Percentiles rank a stretch among this genome's conserved stretches.
These are phyloP conservation scores for Phania funesta DNA, from an alignment of 2,888 invertebrate species.

Conservation along the genomic window DNA sequence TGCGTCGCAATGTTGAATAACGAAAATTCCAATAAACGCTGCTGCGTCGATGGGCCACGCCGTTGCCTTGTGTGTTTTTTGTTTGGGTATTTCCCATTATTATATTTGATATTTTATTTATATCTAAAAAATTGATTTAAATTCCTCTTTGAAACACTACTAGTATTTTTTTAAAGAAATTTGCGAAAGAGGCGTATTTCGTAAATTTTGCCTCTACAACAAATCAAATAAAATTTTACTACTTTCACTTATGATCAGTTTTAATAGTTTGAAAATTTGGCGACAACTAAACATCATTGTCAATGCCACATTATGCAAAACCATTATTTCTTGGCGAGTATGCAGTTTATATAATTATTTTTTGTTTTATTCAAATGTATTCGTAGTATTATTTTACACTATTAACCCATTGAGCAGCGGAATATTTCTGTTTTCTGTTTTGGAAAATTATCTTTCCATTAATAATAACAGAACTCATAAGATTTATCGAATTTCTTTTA, in stretches of 20 bases:
- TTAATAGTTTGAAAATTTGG: conserved; percentile 37
- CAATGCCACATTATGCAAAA: conserved; percentile 65
- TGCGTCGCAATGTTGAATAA: conserved; percentile 76
- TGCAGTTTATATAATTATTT: conserved; percentile 59
- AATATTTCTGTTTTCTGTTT: too few species aligned
- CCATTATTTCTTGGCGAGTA: conserved; percentile 66
- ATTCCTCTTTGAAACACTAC: neutral
- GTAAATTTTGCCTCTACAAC: conserved; percentile 9
- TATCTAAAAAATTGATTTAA: too few species aligned
- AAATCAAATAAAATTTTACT: neutral
- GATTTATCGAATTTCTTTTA: too few species aligned
- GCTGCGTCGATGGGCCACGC: conserved; percentile 72
- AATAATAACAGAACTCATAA: too few species aligned
- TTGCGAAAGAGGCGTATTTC: too few species aligned
- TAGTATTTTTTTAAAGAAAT: neutral
- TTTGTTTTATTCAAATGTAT: conserved; percentile 19
- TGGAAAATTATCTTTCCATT: too few species aligned
- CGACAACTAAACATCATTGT: conserved; percentile 61
- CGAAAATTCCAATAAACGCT: conserved; percentile 81
- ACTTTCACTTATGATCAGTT: conserved; percentile 6
- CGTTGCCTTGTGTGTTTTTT: conserved; percentile 70
- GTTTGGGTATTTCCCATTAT: conserved; percentile 75
- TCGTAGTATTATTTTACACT: conserved; percentile 16
- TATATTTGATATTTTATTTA: neutral
- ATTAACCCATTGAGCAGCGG: conserved; percentile 23